These are phyloP conservation scores for Calliphora vomitoria DNA, from an alignment of 2,888 invertebrate genomes.

Conservation along the genomic window DNA sequence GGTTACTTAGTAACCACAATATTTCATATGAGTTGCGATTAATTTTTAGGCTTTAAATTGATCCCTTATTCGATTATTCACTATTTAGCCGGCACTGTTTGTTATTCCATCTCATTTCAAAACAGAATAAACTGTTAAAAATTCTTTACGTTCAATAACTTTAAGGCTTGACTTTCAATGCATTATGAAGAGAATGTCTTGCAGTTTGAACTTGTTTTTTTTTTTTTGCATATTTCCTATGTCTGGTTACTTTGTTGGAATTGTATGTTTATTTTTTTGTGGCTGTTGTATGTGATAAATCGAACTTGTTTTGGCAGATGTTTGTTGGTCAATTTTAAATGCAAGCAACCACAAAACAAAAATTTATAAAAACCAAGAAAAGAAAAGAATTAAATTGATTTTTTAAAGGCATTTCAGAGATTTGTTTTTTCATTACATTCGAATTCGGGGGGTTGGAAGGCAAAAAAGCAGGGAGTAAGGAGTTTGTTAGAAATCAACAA, in stretches of 20 bases:
- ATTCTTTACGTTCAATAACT: slow-evolving; percentile 64
- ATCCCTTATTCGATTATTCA: slow-evolving; percentile 6
- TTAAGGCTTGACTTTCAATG: slow-evolving; percentile 58
- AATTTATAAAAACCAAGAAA: slow-evolving; percentile 4
- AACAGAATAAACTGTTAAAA: background rate
- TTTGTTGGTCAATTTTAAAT: slow-evolving; percentile 60
- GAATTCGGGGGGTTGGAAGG: background rate
- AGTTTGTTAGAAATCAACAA: background rate
- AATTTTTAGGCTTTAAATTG: too few relatives aligned
- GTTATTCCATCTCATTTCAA: too few relatives aligned
- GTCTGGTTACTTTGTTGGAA: slow-evolving; percentile 26
- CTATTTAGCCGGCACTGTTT: background rate
- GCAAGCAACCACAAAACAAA: slow-evolving; percentile 17
- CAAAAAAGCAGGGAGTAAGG: background rate
- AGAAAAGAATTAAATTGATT: slow-evolving; percentile 64
- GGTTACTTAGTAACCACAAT: too few relatives aligned
- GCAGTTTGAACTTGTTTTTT: slow-evolving; percentile 30
- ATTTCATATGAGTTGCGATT: too few relatives aligned
- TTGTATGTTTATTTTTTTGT: slow-evolving; percentile 11
- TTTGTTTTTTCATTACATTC: slow-evolving; percentile 16
- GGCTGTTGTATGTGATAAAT: slow-evolving; percentile 60
- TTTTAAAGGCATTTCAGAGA: slow-evolving; percentile 60
- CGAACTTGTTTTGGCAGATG: slow-evolving; percentile 74
- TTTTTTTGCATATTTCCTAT: slow-evolving; percentile 10
- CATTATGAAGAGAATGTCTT: slow-evolving; percentile 39